These are phyloP conservation scores for Pseudomyrmex cubaensis DNA, from an alignment of 1,140 invertebrate species.

Conservation along the genomic window DNA sequence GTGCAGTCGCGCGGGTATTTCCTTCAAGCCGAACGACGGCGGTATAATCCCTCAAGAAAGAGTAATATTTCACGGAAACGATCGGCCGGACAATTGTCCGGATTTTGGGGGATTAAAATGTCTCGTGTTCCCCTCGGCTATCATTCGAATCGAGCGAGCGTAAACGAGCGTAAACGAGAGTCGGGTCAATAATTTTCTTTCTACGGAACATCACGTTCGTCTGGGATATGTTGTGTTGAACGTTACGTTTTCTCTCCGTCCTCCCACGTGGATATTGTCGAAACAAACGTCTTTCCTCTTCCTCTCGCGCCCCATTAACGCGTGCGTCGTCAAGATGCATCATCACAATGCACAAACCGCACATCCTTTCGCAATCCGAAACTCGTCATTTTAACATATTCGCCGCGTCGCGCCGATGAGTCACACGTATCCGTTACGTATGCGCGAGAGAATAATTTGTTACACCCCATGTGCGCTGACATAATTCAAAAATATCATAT, in stretches of 20 bases:
- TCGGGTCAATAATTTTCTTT: conserved; percentile 27
- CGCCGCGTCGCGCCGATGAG: neutral
- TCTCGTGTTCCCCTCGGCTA: neutral
- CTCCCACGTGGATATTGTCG: conserved; percentile 67
- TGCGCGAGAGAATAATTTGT: neutral
- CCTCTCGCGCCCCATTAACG: conserved; percentile 6
- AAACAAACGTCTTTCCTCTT: conserved; percentile 67
- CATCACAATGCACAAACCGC: conserved; percentile 9
- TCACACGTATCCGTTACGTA: neutral
- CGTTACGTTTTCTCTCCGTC: conserved; percentile 56
- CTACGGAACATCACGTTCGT: neutral
- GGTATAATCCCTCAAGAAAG: neutral
- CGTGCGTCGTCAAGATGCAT: conserved; percentile 19
- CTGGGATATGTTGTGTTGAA: conserved; percentile 58
- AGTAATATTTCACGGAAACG: neutral
- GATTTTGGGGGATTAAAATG: neutral
- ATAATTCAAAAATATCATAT: too few species aligned
- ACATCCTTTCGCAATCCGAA: conserved; percentile 45
- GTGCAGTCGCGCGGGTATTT: neutral
- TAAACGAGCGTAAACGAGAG: neutral
- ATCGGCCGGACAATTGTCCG: neutral
- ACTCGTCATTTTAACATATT: conserved; percentile 20
- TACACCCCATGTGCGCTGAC: too few species aligned
- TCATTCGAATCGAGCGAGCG: neutral
- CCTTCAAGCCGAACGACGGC: neutral